phyloP scores from a whole-genome alignment of 2,888 invertebrate species.

The Macrophya alboannulata region DNA sequence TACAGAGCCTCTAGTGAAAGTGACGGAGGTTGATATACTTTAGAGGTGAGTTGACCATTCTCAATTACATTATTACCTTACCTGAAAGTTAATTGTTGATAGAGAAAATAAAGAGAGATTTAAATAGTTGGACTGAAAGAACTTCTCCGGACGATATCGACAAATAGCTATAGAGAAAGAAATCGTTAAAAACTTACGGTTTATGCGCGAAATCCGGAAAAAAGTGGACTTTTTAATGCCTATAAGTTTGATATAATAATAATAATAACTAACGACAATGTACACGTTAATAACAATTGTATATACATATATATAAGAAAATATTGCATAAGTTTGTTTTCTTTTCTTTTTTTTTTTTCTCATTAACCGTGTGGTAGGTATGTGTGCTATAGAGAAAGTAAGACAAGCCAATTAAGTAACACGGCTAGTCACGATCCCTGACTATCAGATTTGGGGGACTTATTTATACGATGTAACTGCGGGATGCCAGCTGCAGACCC shows the following conservation, averaged over 20 bases:
- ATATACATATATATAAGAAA: not conserved
- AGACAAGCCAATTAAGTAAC: conserved; percentile 14
- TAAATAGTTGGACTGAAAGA: too few species aligned
- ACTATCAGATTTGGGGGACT: conserved; percentile 2
- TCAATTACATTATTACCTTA: not conserved
- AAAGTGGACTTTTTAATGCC: not conserved
- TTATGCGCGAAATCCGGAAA: not conserved
- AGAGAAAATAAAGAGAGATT: not conserved
- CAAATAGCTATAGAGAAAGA: too few species aligned
- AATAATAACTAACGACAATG: not conserved
- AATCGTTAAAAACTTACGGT: not conserved
- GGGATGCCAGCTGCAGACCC: not conserved
- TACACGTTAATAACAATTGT: too few species aligned
- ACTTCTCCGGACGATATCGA: too few species aligned
- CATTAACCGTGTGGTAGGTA: not conserved
- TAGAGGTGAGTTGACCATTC: not conserved
- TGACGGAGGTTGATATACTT: conserved; percentile 15
- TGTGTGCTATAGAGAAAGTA: not conserved
- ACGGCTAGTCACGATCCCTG: conserved; percentile 12
- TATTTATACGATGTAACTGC: not conserved
- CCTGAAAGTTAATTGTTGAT: not conserved
- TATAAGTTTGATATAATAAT: not conserved
- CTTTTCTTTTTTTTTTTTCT: too few species aligned
- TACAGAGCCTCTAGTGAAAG: conserved; percentile 16
- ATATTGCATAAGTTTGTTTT: not conserved